phyloP scores from a whole-genome alignment of 1,140 invertebrate genomes.

The Drosophila triauraria region DNA sequence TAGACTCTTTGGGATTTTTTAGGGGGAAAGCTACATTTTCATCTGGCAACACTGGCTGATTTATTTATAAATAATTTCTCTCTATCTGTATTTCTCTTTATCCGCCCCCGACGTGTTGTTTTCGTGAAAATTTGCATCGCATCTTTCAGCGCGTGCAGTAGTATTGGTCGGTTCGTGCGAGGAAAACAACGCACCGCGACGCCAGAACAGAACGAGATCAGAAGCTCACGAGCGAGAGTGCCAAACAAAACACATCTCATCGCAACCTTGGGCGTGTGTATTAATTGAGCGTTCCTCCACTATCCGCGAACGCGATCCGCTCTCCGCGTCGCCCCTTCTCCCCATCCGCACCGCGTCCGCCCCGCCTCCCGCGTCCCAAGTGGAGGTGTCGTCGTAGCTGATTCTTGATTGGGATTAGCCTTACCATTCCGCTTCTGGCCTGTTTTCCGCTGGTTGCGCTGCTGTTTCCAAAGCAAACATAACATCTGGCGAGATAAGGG shows the following conservation, averaged over 20 bases:
- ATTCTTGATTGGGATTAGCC: conserved; percentile 35
- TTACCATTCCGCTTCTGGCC: conserved; percentile 8
- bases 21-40: no score
- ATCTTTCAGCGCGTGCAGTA: conserved; percentile 37
- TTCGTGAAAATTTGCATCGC: conserved; percentile 49
- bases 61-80: conserved; percentile 80
- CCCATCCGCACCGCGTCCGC: neutral
- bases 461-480: conserved; percentile 57
- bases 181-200: conserved; percentile 31
- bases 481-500: conserved; percentile 79
- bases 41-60: conserved; percentile 21
- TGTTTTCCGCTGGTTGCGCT: conserved; percentile 24
- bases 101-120: conserved; percentile 53
- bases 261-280: conserved; percentile 51
- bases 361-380: conserved; percentile 3
- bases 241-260: conserved; percentile 41
- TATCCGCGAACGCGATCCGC: conserved; percentile 19
- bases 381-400: conserved; percentile 26
- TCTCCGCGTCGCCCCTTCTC: neutral
- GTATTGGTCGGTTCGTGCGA: conserved; percentile 45
- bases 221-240: conserved; percentile 20
- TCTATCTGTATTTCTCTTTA: conserved; percentile 56
- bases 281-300: conserved; percentile 39
- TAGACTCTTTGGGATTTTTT: no score
- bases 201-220: conserved; percentile 23